These are phyloP conservation scores for Cossypha heuglini DNA, from an alignment of 2,797 vertebrate species.

Conservation along the genomic window DNA sequence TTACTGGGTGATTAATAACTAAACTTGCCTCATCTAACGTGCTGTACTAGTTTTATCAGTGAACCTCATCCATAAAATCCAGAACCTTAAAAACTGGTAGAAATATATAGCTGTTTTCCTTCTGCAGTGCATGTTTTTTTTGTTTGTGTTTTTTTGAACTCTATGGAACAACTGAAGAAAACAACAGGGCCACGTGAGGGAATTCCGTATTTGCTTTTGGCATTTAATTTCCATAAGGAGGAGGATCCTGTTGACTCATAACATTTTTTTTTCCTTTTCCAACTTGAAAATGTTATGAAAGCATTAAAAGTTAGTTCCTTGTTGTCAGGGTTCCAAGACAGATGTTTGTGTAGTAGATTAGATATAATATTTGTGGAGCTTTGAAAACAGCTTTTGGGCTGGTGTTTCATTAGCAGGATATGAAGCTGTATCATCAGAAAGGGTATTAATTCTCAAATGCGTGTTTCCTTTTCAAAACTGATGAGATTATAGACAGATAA, in stretches of 20 bases:
- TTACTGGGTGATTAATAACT: background rate
- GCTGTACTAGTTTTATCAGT: background rate
- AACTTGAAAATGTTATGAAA: slow-evolving; percentile 28
- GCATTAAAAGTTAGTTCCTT: slow-evolving; percentile 25
- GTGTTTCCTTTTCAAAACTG: background rate
- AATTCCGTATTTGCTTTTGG: slow-evolving; percentile 50
- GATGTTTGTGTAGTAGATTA: background rate
- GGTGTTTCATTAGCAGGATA: background rate
- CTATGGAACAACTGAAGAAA: slow-evolving; percentile 20
- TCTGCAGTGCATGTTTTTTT: background rate
- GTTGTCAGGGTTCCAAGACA: slow-evolving; percentile 23
- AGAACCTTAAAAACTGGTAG: background rate
- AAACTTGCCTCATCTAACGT: background rate
- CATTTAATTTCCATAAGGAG: slow-evolving; percentile 36
- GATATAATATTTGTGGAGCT: background rate
- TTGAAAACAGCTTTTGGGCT: background rate
- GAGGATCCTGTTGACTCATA: slow-evolving; percentile 7
- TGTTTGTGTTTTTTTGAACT: background rate
- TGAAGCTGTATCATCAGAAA: background rate
- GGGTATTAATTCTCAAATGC: background rate
- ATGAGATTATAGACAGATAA: background rate
- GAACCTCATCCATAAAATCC: background rate
- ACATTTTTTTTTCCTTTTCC: background rate
- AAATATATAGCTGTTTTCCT: background rate
- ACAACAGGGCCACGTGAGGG: slow-evolving; percentile 22